Evolutionary conservation across 2,888 invertebrate genomes (phyloP).

Genomic region (Drosophila mettleri): DNA sequence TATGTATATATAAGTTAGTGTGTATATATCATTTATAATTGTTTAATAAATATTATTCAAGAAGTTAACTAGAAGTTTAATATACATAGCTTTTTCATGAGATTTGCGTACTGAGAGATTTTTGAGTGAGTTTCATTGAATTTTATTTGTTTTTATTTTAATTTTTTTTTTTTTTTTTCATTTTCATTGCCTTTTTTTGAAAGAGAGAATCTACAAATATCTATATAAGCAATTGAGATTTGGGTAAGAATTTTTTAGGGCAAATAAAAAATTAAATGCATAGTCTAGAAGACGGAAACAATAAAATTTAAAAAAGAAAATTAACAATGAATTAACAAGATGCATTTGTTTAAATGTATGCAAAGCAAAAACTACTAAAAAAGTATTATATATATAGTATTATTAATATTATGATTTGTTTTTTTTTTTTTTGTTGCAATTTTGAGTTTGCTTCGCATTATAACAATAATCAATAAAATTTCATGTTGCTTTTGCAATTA

Average conservation of each 20-base stretch:
- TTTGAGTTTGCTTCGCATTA: slow-evolving; percentile 78
- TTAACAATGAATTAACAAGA: slow-evolving; percentile 23
- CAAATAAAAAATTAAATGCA: slow-evolving; percentile 66
- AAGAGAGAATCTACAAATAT: slow-evolving; percentile 38
- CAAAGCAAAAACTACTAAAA: slow-evolving; percentile 47
- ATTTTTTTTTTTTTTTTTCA: slow-evolving; percentile 21
- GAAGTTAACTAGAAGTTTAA: slow-evolving; percentile 70
- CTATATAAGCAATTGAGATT: slow-evolving; percentile 38
- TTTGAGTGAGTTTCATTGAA: slow-evolving; percentile 30
- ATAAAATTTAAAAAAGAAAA: slow-evolving; percentile 12
- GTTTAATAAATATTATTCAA: slow-evolving; percentile 66
- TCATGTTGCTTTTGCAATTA: slow-evolving; percentile 67
- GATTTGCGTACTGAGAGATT: slow-evolving; percentile 47
- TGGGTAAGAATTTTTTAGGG: slow-evolving; percentile 25
- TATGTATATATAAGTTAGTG: slow-evolving; percentile 19
- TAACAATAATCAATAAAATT: slow-evolving; percentile 81
- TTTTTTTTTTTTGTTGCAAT: slow-evolving; percentile 26
- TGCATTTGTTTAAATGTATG: slow-evolving; percentile 17
- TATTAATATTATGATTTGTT: neutral
- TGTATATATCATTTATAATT: slow-evolving; percentile 31
- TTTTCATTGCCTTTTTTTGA: slow-evolving; percentile 8
- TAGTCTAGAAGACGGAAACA: slow-evolving; percentile 26
- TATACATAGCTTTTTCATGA: slow-evolving; percentile 59
- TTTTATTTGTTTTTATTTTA: slow-evolving; percentile 25
- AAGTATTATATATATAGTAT: slow-evolving; percentile 9